A percentile compares a stretch with the other conserved stretches of the same genome.
Conservation (phyloP, 2,888 invertebrate species). For the Ichneumoninae sp. region DNA sequence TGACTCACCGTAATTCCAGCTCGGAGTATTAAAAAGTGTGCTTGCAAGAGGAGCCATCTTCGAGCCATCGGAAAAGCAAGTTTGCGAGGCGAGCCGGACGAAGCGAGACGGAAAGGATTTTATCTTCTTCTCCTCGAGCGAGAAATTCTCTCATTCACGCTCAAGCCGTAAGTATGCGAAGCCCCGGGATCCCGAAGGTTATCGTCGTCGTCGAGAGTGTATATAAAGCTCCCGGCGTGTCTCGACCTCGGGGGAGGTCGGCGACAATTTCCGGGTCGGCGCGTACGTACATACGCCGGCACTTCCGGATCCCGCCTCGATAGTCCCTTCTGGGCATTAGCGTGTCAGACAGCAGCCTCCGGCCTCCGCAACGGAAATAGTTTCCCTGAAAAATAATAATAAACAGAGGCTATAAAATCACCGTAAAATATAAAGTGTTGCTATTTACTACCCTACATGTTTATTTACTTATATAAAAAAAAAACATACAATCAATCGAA, state of each 20-base stretch:
- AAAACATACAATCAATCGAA: not conserved
- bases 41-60: slow-evolving; percentile 25
- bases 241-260: slow-evolving; percentile 56
- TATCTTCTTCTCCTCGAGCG: slow-evolving; percentile 49
- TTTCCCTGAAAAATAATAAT: not conserved
- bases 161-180: slow-evolving; percentile 31
- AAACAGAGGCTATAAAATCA: not conserved
- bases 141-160: slow-evolving; percentile 40
- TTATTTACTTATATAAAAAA: not conserved
- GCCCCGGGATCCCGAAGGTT: slow-evolving; percentile 52
- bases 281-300: slow-evolving; percentile 23
- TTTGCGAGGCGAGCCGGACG: slow-evolving; percentile 15
- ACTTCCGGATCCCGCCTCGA: slow-evolving; percentile 60
- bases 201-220: slow-evolving; percentile 55
- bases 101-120: slow-evolving; percentile 55
- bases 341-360: not conserved
- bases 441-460: not conserved
- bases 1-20: not conserved
- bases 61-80: slow-evolving; percentile 26
- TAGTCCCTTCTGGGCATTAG: slow-evolving; percentile 24
- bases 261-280: slow-evolving; percentile 61
- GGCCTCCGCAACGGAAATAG: not conserved
- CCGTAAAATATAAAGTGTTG: not conserved
- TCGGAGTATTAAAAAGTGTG: slow-evolving; percentile 14
- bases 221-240: slow-evolving; percentile 51